Evolutionary conservation across 2,888 invertebrate species (phyloP).

Genomic region (Tenthredo mesomela): DNA sequence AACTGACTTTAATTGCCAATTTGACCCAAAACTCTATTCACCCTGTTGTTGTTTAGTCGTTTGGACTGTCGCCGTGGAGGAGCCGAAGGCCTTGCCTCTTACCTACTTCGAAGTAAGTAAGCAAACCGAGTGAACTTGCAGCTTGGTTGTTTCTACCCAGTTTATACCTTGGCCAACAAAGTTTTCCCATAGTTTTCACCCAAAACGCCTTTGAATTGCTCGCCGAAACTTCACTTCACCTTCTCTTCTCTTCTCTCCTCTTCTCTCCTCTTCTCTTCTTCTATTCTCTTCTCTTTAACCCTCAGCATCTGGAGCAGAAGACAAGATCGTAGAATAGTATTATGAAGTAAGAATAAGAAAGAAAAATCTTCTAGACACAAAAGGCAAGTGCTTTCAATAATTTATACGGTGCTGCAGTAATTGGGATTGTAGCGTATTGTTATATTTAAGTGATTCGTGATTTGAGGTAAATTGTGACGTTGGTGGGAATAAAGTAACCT

Average conservation of each 20-base stretch:
- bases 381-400: background rate
- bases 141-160: slow-evolving; percentile 1
- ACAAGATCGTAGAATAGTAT: background rate
- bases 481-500: background rate
- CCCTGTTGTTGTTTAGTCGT: slow-evolving; percentile 30
- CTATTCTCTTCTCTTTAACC: background rate
- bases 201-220: slow-evolving; percentile 45
- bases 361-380: background rate
- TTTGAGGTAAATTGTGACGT: background rate
- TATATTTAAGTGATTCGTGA: background rate
- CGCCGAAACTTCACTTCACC: slow-evolving; percentile 3
- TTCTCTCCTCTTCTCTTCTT: background rate
- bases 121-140: slow-evolving; percentile 2
- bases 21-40: background rate
- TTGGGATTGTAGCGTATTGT: background rate
- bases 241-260: background rate
- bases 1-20: background rate
- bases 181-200: slow-evolving; percentile 33
- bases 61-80: background rate
- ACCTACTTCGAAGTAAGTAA: background rate
- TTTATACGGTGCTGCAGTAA: background rate
- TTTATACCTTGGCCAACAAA: background rate
- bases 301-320: background rate
- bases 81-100: background rate
- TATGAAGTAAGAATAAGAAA: background rate